Evolutionary conservation across 2,797 vertebrate genomes (phyloP), one percentile per base, ranked within the genome.

Genomic region (Hypotaenidia okinawae): DNA sequence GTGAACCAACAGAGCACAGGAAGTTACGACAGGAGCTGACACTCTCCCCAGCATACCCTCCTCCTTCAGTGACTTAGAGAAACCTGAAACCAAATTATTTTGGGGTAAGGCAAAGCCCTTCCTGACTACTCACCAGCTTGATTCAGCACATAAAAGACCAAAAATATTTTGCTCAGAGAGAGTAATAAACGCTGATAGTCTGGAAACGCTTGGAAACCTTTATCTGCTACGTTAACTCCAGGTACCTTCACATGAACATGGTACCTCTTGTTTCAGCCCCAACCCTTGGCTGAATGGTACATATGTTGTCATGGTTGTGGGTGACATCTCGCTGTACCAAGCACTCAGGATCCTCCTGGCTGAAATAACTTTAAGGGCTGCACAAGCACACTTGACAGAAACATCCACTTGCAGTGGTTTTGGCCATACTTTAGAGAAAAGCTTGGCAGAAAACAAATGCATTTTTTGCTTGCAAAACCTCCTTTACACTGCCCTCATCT

Each of bases 191-290:
- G 23, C 27, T 51, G 51, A 25, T 45, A n/a, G 30, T 63, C 47
- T 47, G 47, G 47, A 47, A 47, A 47, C 22, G 47, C 47, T 47
- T 47, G 47, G 47, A 47, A 47, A 47, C 22, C 22, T 47, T 47
- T 23, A 47, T 47, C 49, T 24, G 23, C 49, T 51, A 37, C 23
- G 24, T 39, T 22, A 69, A 86, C 35, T 37, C 67, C 59, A 52
- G 28, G 8, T 1, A 33, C 8, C 39, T 82, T 58, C 66, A 47
- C 1, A 1, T 18, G 43, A 51, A 21, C 9, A 3, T 0, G 19
- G 17, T 27, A 11, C 43, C n/a, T 75, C 47, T 79, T 30, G 7
- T 22, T 47, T 43, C 80, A 84, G 84, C 30, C 5, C 2, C 14
- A 13, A 10, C 8, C 41, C 73, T 59, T 43, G 45, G 43, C 59